Percentiles rank a stretch among this genome's conserved stretches.
Conservation (phyloP, 2,888 invertebrate species). For the Ferdinandea cuprea region DNA sequence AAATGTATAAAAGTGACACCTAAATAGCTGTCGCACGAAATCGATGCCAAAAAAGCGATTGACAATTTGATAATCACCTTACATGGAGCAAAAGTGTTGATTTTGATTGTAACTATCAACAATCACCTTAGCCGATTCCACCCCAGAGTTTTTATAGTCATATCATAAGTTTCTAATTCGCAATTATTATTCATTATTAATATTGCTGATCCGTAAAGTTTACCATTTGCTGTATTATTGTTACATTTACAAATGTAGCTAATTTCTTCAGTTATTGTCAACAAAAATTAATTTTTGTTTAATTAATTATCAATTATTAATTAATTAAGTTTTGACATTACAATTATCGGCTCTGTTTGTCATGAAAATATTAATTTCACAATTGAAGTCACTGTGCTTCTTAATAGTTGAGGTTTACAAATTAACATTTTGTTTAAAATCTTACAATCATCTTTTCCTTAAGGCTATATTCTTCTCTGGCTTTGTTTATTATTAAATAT, state of each 20-base stretch:
- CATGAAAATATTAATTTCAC: constrained; percentile 15
- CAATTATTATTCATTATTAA: background rate
- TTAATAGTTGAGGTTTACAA: constrained; percentile 6
- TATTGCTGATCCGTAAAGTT: constrained; percentile 2
- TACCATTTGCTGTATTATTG: background rate
- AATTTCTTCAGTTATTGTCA: constrained; percentile 6
- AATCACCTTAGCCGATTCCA: too few species aligned
- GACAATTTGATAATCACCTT: too few species aligned
- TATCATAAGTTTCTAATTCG: constrained; percentile 19
- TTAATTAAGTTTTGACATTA: constrained; percentile 7
- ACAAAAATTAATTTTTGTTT: constrained; percentile 16
- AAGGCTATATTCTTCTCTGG: constrained; percentile 25
- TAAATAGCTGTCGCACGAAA: too few species aligned
- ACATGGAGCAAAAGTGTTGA: too few species aligned
- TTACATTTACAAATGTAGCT: constrained; percentile 20
- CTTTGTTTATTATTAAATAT: constrained; percentile 30
- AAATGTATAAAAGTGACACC: too few species aligned
- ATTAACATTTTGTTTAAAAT: constrained; percentile 1
- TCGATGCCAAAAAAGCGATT: too few species aligned
- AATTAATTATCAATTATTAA: constrained; percentile 3
- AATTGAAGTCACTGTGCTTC: constrained; percentile 5
- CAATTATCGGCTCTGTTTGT: constrained; percentile 15
- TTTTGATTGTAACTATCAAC: too few species aligned
- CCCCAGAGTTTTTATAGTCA: constrained; percentile 6
- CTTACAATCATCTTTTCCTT: constrained; percentile 19